A percentile compares a stretch with the other conserved stretches of the same genome.
These are phyloP conservation scores for Urechis unicinctus DNA, from an alignment of 2,888 invertebrate genomes.

Conservation along the genomic window DNA sequence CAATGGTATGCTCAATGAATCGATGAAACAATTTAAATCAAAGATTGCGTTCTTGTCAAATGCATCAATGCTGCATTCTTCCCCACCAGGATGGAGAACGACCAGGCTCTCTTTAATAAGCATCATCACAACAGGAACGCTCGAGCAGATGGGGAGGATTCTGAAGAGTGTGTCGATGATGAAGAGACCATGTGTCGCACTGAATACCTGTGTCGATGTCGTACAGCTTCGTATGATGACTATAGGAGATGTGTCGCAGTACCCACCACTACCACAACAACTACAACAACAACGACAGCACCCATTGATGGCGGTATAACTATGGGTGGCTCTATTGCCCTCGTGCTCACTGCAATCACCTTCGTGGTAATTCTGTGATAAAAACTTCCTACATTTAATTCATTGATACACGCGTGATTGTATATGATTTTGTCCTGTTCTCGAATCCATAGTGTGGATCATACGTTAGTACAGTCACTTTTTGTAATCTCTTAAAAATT, in stretches of 20 bases:
- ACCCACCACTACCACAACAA: background rate
- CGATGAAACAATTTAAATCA: too few species aligned
- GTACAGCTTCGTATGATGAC: conserved; percentile 7
- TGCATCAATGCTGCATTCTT: background rate
- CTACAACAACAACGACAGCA: background rate
- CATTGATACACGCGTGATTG: too few species aligned
- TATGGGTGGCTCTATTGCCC: too few species aligned
- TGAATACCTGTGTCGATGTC: conserved; percentile 3
- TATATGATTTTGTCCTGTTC: too few species aligned
- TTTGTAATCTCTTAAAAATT: too few species aligned
- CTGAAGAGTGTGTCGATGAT: background rate
- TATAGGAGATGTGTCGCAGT: conserved; percentile 4
- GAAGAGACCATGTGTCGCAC: background rate
- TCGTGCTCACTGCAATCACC: too few species aligned
- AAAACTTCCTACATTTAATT: too few species aligned
- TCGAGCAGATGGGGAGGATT: background rate
- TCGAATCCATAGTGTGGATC: too few species aligned
- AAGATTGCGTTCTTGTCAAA: too few species aligned
- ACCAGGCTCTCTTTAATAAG: conserved; percentile 2
- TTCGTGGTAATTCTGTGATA: too few species aligned
- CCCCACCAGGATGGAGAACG: conserved; percentile 2
- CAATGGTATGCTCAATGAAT: too few species aligned
- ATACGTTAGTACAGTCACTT: too few species aligned
- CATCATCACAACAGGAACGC: conserved; percentile 3
- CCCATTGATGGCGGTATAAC: background rate